Conservation (phyloP, 2,113 vertebrate genomes). For the Phasianus colchicus region DNA sequence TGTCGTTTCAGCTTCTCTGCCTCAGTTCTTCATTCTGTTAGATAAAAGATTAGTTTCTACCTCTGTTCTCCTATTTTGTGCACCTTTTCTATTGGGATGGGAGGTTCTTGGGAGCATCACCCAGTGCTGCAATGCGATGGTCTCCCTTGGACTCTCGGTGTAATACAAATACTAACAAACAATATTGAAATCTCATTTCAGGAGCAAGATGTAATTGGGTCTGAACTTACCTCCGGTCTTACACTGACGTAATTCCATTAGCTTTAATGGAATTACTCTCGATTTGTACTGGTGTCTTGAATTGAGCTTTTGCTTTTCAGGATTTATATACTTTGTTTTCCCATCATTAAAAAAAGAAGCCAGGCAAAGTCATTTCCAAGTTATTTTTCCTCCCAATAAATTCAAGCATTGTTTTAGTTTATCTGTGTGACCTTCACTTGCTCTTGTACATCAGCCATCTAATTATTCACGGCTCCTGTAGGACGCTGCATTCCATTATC, state of each 20-base stretch:
- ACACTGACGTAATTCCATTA: conserved; percentile 51
- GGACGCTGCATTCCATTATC: conserved; percentile 51
- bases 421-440: conserved; percentile 60
- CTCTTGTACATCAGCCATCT: conserved; percentile 60
- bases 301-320: conserved; percentile 63
- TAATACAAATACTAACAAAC: conserved; percentile 40
- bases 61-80: not conserved
- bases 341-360: conserved; percentile 14
- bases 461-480: conserved; percentile 54
- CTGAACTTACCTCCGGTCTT: conserved; percentile 52
- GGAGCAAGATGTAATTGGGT: conserved; percentile 43
- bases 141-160: not conserved
- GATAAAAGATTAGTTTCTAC: not conserved
- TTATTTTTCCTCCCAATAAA: not conserved
- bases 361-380: conserved; percentile 17
- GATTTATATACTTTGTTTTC: conserved; percentile 52
- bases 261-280: conserved; percentile 59
- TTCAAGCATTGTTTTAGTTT: conserved; percentile 51
- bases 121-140: not conserved
- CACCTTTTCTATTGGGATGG: not conserved
- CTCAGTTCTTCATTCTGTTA: not conserved
- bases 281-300: conserved; percentile 21
- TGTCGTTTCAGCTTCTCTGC: not conserved
- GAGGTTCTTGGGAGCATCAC: not conserved
- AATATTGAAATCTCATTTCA: conserved; percentile 47